These are phyloP conservation scores for Drosophila mimica DNA, from an alignment of 2,888 invertebrate genomes.

Conservation along the genomic window DNA sequence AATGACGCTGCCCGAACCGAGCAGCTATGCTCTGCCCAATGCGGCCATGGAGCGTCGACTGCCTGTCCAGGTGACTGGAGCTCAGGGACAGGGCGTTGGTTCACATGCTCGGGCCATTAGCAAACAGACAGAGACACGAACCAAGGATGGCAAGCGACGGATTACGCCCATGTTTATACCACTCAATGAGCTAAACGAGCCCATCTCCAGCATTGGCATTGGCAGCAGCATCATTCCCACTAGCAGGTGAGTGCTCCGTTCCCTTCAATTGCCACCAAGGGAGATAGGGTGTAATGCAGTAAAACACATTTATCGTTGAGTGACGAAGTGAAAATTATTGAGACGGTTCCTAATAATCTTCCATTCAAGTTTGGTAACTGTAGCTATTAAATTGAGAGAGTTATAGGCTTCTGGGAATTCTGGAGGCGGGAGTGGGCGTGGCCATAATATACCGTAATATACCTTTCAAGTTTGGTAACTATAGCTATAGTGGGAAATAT, in stretches of 20 bases:
- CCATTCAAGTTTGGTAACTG: no score
- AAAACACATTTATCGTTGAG: no score
- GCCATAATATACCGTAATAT: no score
- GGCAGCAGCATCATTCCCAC: constrained; percentile 17
- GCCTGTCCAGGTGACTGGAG: constrained; percentile 26
- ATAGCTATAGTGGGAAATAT: no score
- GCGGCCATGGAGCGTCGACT: constrained; percentile 51
- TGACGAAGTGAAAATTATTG: no score
- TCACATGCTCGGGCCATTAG: constrained; percentile 87
- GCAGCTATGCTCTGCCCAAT: constrained; percentile 52
- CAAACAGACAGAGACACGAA: constrained; percentile 97
- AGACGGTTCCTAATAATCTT: no score
- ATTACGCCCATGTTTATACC: constrained; percentile 99
- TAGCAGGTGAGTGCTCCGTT: constrained; percentile 16
- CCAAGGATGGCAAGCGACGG: constrained; percentile 96
- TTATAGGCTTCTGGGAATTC: no score
- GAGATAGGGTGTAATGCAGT: no score
- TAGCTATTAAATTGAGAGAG: no score
- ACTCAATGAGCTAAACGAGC: constrained; percentile 85
- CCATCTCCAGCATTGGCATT: constrained; percentile 5
- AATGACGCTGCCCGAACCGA: constrained; percentile 66
- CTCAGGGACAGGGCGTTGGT: constrained; percentile 11
- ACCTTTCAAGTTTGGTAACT: no score
- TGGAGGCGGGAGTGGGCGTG: no score
- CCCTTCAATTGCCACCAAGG: not conserved